Base-by-base conservation (phyloP, 2,113 vertebrate genomes). In the Naja naja region DNA sequence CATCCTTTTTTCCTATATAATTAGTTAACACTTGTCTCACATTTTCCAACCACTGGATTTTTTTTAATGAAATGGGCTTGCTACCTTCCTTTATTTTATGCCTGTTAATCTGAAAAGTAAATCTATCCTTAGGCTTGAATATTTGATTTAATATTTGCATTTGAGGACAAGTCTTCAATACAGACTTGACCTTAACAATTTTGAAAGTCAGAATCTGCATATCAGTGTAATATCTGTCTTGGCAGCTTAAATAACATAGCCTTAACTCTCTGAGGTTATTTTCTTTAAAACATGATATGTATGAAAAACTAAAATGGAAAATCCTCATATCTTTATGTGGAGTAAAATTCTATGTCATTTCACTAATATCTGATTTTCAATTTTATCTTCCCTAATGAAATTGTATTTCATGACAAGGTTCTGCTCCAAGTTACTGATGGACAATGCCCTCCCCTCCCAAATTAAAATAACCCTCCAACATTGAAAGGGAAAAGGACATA, bases 161-260 rank as follows among this genome's bases (percentile, higher is more conserved):
- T 96, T 96, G 55, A 93, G 92, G 94, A 93, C 88, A 91, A 94
- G 90, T 94, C 92, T 97, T 96, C 93, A 94, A 93, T 96, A 93
- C 43, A 47, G 91, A 95, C 95, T 95, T 97, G 95, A 97, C 95
- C 96, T 97, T 96, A 96, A 96, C 92, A 92, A 96, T 95, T 97
- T 96, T 95, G 94, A 95, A 97, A 94, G 94, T 96, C 90, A 90
- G 4, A 93, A 95, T 96, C 93, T 97, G 91, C 94, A 94, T 96
- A 85, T 27, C 96, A 94, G 95, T 95, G 94, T 94, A 95, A 95
- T 91, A 91, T 53, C 18, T 85, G 25, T 95, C 94, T 92, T 85
- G 93, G 0, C 87, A 93, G 90, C 94, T 95, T 93, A 96, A 94
- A 81, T 95, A 95, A 92, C 53, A 91, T 53, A 47, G 5, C 25